Base-by-base conservation (phyloP, 2,888 invertebrate species). In the Masnerella sp. region DNA sequence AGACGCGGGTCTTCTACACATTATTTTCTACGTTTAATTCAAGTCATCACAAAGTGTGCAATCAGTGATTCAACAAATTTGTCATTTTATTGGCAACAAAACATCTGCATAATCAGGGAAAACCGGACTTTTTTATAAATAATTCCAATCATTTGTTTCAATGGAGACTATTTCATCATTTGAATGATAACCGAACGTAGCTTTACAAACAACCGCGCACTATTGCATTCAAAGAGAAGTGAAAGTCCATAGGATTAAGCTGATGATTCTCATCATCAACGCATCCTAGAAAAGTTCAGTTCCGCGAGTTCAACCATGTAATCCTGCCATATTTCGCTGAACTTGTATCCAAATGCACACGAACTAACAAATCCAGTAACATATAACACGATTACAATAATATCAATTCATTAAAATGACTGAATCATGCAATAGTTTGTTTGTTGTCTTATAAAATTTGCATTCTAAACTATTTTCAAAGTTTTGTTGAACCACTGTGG, bases 31-130 rank as follows among this genome's bases (percentile, higher is more conserved):
- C 18, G 5, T 54, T 34, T 20, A 45, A 56, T 47, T 58, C 32
- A 42, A 69, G 51, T 49, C 49, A 30, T 59, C 47, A 28, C 45
- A 22, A 65, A 65, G 18, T 65, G 30, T 14, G 52, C 52, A 67
- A 59, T 62, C 64, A 74, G 62, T 59, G 52, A 62, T 62, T 67
- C 67, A 61, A 73, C 62, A 68, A 62, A 58, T 34, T 56, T 25
- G 45, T 56, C 45, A n/a, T 56, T 14, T 61, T 47, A 36, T 34
- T 4, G 28, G 3, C 38, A 22, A 49, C 30, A 56, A 52, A 59
- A 54, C 12, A 8, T 54, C 52, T 28, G 42, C 47, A 62, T 64
- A 58, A 64, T 25, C 22, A 61, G 42, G 69, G 40, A 20, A 67
- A 36, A 17, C 22, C 20, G 20, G 7, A 32, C n/a, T 15, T 47